phyloP scores from a whole-genome alignment of 2,888 invertebrate species.

The Carabus problematicus region DNA sequence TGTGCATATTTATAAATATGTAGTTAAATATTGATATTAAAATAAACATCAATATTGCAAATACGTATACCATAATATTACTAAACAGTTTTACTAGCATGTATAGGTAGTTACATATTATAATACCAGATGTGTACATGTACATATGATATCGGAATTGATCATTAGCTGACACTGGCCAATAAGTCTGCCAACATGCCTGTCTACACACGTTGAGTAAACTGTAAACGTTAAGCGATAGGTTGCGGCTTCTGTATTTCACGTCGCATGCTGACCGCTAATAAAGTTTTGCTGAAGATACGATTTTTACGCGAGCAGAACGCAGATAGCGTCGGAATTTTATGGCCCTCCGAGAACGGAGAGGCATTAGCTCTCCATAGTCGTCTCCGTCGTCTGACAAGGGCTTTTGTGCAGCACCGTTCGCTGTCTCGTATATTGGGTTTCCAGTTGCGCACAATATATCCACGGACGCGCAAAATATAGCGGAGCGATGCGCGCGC shows the following conservation, averaged over 20 bases:
- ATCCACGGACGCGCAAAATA: background rate
- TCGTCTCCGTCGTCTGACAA: conserved; percentile 8
- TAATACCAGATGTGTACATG: too few species aligned
- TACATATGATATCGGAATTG: too few species aligned
- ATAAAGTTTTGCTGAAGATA: conserved; percentile 42
- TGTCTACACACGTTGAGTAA: background rate
- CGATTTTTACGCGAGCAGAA: conserved; percentile 34
- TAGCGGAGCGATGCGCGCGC: background rate
- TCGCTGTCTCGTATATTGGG: conserved; percentile 8
- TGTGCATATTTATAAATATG: too few species aligned
- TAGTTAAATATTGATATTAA: too few species aligned
- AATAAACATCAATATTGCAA: too few species aligned
- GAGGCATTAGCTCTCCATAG: conserved; percentile 13
- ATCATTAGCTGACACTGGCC: too few species aligned
- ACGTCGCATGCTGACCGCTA: conserved; percentile 40
- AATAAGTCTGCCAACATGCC: too few species aligned
- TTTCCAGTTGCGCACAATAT: conserved; percentile 18
- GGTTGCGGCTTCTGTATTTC: conserved; percentile 17
- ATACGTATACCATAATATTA: too few species aligned
- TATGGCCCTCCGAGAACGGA: conserved; percentile 15
- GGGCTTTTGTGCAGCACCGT: conserved; percentile 11
- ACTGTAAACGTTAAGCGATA: conserved; percentile 21
- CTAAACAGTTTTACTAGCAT: too few species aligned
- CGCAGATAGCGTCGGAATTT: conserved; percentile 27
- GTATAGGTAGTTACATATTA: too few species aligned